Base-by-base conservation (phyloP, 1,140 invertebrate genomes). In the Polyergus mexicanus region DNA sequence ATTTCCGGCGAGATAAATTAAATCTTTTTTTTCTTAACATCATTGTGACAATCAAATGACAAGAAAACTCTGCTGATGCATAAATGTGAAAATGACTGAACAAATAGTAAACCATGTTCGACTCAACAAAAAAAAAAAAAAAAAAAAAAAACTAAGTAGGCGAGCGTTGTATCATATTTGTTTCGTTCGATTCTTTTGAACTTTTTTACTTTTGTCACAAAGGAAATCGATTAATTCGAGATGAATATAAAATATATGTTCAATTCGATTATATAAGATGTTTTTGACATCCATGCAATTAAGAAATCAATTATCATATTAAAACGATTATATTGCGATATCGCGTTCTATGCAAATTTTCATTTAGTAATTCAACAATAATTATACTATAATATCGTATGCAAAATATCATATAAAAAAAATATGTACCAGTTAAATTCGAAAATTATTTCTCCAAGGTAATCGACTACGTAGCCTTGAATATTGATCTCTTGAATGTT, bases 1-100 rank as follows among this genome's bases (percentile, higher is more conserved):
- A 22, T 35, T 72, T 72, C 0, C 13, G 19, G 6, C 3, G 4
- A 54, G 0, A 22, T n/a, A 51, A 35, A 25, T 41, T 35, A 51
- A 56, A 44, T 25, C 10, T n/a, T 56, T 54, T 32, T 51, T 54
- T 25, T 22, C 19, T 3, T 22, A 56, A 13, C 4, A 16, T 51
- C 47, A 19, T 32, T 32, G 32, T 3, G 3, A 22, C 22, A 25
- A 0, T 38, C 25, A 41, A 10, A 44, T 22, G 11, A 62, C 8
- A 35, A 16, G 56, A 41, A 76, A 63, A 76, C 63, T 76, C 10
- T 58, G n/a, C 51, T 63, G 56, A 44, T 32, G 51, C n/a, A 25
- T 32, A n/a, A 3, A 60, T 8, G 8, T 2, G 16, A 76, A 22
- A 74, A 38, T 74, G 38, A 58, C 16, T 62, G 32, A 25, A 75